Conservation (phyloP, 2,888 invertebrate genomes). For the Blastobasis lacticolella region DNA sequence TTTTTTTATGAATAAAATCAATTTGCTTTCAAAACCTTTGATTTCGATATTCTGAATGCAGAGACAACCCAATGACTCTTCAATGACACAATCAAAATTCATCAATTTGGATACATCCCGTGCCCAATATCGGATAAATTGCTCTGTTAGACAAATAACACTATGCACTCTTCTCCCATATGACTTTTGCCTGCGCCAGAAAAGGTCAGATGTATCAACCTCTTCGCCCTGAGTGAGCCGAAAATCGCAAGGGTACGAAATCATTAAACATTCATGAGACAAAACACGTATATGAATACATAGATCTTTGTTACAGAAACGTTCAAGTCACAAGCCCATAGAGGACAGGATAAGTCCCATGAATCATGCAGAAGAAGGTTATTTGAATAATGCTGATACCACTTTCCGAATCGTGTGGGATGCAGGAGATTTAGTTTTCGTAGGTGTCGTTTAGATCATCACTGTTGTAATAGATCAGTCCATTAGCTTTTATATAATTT, state of each 20-base stretch:
- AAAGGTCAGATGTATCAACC: conserved; percentile 18
- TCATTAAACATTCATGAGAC: conserved; percentile 52
- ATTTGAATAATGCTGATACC: too few species aligned
- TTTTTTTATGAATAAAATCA: too few species aligned
- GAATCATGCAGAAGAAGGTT: too few species aligned
- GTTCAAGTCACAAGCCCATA: neutral
- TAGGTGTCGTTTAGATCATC: too few species aligned
- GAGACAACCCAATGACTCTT: neutral
- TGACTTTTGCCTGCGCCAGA: neutral
- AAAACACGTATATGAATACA: conserved; percentile 23
- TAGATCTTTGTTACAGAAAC: neutral
- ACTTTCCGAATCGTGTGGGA: too few species aligned
- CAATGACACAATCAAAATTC: neutral
- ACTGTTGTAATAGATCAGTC: too few species aligned
- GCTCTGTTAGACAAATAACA: too few species aligned
- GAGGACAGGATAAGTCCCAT: neutral
- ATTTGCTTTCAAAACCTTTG: too few species aligned
- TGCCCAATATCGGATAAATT: neutral
- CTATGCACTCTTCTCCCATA: neutral
- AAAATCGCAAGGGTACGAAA: conserved; percentile 37
- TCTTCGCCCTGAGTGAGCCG: conserved; percentile 22
- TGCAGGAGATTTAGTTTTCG: too few species aligned
- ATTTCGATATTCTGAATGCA: neutral
- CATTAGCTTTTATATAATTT: too few species aligned
- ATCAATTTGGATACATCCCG: neutral